phyloP scores from a whole-genome alignment of 2,888 invertebrate genomes.

The Xestia ashworthii region DNA sequence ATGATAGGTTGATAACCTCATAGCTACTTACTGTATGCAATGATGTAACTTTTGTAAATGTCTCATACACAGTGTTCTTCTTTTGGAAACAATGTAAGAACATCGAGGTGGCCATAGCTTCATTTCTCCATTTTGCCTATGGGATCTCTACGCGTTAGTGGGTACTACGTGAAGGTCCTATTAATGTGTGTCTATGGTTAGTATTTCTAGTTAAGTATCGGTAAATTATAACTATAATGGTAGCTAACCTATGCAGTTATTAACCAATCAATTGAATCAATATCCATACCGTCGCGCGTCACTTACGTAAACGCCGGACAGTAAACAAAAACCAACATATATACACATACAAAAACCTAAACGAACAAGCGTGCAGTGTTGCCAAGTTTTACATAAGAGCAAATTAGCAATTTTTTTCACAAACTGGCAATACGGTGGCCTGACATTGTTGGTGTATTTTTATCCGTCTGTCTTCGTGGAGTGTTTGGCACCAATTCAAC shows the following conservation, averaged over 20 bases:
- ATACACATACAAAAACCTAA: conserved; percentile 37
- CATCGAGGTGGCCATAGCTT: not conserved
- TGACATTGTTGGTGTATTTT: conserved; percentile 81
- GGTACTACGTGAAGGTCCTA: not conserved
- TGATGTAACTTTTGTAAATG: conserved; percentile 1
- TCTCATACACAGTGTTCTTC: not conserved
- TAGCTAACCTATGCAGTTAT: not conserved
- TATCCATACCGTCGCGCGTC: conserved; percentile 21
- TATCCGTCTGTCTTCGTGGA: conserved; percentile 75
- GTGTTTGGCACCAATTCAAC: conserved; percentile 83
- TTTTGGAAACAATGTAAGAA: not conserved
- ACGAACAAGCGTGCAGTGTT: conserved; percentile 35
- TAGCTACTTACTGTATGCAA: not conserved
- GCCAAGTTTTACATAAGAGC: conserved; percentile 71
- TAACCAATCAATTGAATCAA: conserved; percentile 16
- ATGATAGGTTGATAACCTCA: conserved; percentile 10
- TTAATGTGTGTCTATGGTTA: not conserved
- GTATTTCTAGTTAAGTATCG: not conserved
- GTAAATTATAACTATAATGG: not conserved
- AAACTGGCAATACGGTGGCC: conserved; percentile 62
- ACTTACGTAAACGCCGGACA: conserved; percentile 35
- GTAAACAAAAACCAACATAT: conserved; percentile 36
- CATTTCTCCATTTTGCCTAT: not conserved
- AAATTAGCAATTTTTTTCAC: conserved; percentile 71
- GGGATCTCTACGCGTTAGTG: not conserved